Base-by-base conservation (phyloP, 2,797 vertebrate species). In the Melanotaenia trifasciata region DNA sequence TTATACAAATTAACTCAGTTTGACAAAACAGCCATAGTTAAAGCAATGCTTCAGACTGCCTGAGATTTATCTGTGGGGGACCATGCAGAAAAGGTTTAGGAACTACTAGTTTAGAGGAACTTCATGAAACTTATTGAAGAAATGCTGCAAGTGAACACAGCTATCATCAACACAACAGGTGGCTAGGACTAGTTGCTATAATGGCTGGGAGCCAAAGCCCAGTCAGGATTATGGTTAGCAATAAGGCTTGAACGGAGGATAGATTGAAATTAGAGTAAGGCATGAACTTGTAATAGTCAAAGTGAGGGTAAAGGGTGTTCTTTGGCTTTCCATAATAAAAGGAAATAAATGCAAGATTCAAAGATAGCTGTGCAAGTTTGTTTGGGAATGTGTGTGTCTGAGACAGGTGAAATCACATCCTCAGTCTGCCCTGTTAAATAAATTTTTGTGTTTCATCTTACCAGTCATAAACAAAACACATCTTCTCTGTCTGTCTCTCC, bases 401-500 rank as follows among this genome's bases (percentile, higher is more conserved):
- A 3, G 5, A 32, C 3, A 3, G 24, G 56, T 60, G 47, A 70
- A 26, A 57, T 9, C 53, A 51, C 38, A 57, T 59, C 45, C 9
- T 51, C 40, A 53, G 26, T 12, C 14, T 45, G 5, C 20, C n/a
- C 0, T 28, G 26, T 73, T 22, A 59, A 38, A 50, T n/a, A 40
- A 47, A 61, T 13, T 8, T 24, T 18, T 24, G 5, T 24, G 22
- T 26, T 53, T 53, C 24, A 13, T 53, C 38, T 18, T 30, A 16
- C 10, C 6, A 10, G 8, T n/a, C 33, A 0, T 20, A 26, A 67
- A 67, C 26, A 38, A 18, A 22, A 57, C 24, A 64, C 36, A 59
- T 47, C 28, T 28, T 94, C 93, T 47, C 93, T 94, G 30, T 93
- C 94, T 28, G 77, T 94, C 86, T 93, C 5, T 20, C 1, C 1